Percentiles rank a stretch among this genome's conserved stretches.
Evolutionary conservation across 2,797 vertebrate genomes (phyloP).

Genomic region (Aldrovandia affinis): DNA sequence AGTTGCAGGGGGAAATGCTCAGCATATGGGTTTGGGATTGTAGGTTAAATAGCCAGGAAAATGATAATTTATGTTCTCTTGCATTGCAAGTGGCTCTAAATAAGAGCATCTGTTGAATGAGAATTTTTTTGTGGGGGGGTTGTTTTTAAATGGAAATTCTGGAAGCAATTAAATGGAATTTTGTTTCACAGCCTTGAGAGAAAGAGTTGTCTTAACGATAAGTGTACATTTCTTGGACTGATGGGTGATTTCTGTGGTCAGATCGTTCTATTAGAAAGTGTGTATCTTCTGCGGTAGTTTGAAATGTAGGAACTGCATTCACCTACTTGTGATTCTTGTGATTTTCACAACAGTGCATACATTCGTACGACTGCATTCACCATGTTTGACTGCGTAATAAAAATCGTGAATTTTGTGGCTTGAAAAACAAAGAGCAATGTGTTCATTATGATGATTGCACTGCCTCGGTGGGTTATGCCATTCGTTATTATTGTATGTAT

Average conservation of each 20-base stretch:
- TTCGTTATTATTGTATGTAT: background rate
- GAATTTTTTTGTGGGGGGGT: too few relatives aligned
- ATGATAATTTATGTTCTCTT: too few relatives aligned
- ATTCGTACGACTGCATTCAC: background rate
- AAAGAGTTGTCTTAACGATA: background rate
- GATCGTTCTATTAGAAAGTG: background rate
- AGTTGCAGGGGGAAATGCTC: too few relatives aligned
- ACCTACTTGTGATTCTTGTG: background rate
- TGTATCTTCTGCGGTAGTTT: background rate
- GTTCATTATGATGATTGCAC: background rate
- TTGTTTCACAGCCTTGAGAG: background rate
- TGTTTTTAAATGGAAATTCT: background rate
- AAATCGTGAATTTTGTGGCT: background rate
- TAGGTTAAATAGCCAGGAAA: background rate
- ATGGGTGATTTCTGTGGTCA: background rate
- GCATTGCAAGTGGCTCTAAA: too few relatives aligned
- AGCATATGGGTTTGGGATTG: background rate
- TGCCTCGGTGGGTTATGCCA: background rate
- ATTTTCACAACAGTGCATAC: background rate
- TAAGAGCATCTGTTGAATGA: too few relatives aligned
- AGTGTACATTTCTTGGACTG: background rate
- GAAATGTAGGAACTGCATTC: background rate
- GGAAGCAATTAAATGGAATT: background rate
- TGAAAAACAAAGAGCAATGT: background rate
- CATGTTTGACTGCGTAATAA: background rate